Conservation (phyloP, 2,113 vertebrate species). For the Festucalex cinctus region DNA sequence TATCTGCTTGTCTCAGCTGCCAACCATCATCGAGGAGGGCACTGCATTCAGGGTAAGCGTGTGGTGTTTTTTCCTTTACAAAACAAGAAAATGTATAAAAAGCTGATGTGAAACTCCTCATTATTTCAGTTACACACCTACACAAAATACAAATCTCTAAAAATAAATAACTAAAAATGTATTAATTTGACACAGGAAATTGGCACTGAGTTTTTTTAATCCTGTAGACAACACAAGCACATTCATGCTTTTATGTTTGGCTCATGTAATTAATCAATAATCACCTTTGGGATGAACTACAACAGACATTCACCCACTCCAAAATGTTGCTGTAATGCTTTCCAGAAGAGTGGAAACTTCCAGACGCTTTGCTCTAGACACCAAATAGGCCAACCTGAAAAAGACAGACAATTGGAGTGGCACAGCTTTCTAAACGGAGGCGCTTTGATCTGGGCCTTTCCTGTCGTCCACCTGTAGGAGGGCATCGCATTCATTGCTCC, state of each 20-base stretch:
- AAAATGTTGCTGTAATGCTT: background rate
- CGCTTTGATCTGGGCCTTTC: constrained; percentile 22
- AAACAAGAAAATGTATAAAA: background rate
- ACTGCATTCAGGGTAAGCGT: constrained; percentile 92
- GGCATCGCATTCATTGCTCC: constrained; percentile 34
- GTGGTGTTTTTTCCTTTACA: background rate
- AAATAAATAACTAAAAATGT: too few relatives aligned
- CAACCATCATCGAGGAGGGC: constrained; percentile 97
- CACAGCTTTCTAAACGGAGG: constrained; percentile 6
- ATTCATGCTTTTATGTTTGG: background rate
- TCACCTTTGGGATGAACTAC: background rate
- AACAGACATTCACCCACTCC: background rate
- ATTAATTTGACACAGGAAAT: background rate
- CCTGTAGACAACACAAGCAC: background rate
- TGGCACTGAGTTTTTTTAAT: background rate
- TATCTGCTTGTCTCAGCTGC: constrained; percentile 97
- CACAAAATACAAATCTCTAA: background rate
- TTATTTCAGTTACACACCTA: too few relatives aligned
- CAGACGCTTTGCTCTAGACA: background rate
- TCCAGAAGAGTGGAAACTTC: background rate
- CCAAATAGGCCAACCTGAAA: background rate
- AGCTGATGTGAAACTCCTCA: background rate
- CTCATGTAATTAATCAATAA: background rate
- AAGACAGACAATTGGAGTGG: background rate
- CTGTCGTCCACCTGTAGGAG: constrained; percentile 36